Evolutionary conservation across 2,113 vertebrate species (phyloP), one percentile per base, ranked within the genome.

Genomic region (Anser cygnoides): DNA sequence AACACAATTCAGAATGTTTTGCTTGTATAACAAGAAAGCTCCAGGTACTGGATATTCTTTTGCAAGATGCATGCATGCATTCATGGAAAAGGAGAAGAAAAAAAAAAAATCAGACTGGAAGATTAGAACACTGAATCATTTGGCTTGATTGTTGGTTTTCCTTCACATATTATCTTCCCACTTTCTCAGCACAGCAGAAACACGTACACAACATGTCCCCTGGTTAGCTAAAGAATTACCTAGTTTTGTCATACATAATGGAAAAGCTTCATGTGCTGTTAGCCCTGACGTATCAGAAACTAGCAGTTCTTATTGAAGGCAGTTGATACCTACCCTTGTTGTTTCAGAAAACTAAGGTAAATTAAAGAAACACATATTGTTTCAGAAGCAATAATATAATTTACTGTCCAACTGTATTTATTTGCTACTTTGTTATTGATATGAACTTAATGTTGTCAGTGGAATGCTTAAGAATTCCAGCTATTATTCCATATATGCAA

Each of bases 71-170:
- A 65, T 13, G 5, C 39, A 28, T 31, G 4, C 13, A 80, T 26
- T 39, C 12, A 49, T 13, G 8, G 37, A 4, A 4, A 1, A 9
- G 43, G 61, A 13, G 9, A 66, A 65, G 31, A 25, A 17, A 59
- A 7, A 1, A 7, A 1, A 17, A n/a, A 28, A 54, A 46, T 17
- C 7, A 3, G 11, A 49, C 3, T 61, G 9, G 8, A 71, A 76
- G 16, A 85, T 22, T 2, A 49, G 31, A 85, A 83, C 4, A 76
- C 6, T 1, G 2, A 59, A 81, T 37, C 9, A 43, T 20, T 58
- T 73, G 5, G 2, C 17, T 46, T 84, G 13, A 57, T 55, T 57
- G 61, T 70, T 61, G 66, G 26, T 86, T 55, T 9, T 46, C 26
- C 39, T 74, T 55, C 25, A 50, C 1, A 4, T 29, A 50, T 54